Percentiles rank a stretch among this genome's conserved stretches.
These are phyloP conservation scores for Latrodectus elegans DNA, from an alignment of 2,888 invertebrate species.

Conservation along the genomic window DNA sequence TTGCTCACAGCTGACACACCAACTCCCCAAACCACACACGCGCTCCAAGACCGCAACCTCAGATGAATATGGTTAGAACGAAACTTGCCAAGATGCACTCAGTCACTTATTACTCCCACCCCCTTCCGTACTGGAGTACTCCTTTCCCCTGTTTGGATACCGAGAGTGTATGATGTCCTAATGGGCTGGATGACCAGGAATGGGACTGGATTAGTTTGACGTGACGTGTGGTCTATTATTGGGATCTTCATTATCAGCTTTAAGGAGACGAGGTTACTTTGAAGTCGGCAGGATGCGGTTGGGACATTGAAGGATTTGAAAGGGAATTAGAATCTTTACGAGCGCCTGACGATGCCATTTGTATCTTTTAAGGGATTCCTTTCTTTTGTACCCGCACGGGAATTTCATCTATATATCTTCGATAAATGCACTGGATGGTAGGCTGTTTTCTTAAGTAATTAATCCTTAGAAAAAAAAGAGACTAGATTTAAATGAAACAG, in stretches of 20 bases:
- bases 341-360: too few relatives aligned
- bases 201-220: conserved; percentile 45
- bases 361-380: too few relatives aligned
- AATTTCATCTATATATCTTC: too few relatives aligned
- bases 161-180: background rate
- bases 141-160: background rate
- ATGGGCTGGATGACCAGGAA: background rate
- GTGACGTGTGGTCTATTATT: conserved; percentile 39
- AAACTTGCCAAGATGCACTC: background rate
- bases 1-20: background rate
- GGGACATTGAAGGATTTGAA: background rate
- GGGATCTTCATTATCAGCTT: conserved; percentile 51
- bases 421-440: too few relatives aligned
- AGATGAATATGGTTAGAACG: background rate
- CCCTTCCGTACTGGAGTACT: background rate
- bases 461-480: too few relatives aligned
- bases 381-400: too few relatives aligned
- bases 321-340: too few relatives aligned
- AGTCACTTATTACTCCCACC: conserved; percentile 1
- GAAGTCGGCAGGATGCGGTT: background rate
- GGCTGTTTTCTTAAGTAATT: too few relatives aligned
- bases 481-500: too few relatives aligned
- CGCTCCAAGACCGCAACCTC: background rate
- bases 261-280: conserved; percentile 8
- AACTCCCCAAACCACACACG: background rate